Conservation (phyloP, 2,797 vertebrate species). For the Pangasius macronema region DNA sequence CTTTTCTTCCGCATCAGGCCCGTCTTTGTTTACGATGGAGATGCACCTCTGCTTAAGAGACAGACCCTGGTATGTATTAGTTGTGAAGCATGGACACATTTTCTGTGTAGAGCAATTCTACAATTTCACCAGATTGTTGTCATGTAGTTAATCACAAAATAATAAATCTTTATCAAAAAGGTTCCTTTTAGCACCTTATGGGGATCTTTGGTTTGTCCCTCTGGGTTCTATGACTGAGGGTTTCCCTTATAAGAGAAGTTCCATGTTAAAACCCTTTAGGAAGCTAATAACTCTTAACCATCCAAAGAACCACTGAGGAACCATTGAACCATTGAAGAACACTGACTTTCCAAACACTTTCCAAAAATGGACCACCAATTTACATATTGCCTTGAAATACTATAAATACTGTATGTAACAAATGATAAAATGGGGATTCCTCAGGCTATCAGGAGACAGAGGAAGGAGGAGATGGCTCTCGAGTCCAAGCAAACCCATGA, state of each 20-base stretch:
- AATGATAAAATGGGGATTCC: not conserved
- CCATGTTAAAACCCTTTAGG: not conserved
- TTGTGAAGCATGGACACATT: not conserved
- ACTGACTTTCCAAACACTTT: too few relatives aligned
- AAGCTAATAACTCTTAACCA: not conserved
- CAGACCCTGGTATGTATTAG: slow-evolving; percentile 84
- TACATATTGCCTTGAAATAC: not conserved
- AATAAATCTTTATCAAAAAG: not conserved
- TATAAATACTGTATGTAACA: not conserved
- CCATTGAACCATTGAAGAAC: not conserved
- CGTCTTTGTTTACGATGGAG: slow-evolving; percentile 95
- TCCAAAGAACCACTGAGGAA: not conserved
- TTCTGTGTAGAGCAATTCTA: not conserved
- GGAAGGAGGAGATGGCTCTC: slow-evolving; percentile 79
- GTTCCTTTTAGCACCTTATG: not conserved
- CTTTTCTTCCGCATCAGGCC: slow-evolving; percentile 94
- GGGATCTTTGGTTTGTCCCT: not conserved
- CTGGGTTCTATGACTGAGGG: not conserved
- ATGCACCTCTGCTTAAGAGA: slow-evolving; percentile 91
- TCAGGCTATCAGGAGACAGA: slow-evolving; percentile 87
- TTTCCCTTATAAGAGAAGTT: not conserved
- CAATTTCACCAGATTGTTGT: not conserved
- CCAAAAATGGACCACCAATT: not conserved
- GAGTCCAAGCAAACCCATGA: slow-evolving; percentile 90
- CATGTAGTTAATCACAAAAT: not conserved